Conservation (phyloP, 1,140 invertebrate genomes). For the Drosophila pallidifrons region DNA sequence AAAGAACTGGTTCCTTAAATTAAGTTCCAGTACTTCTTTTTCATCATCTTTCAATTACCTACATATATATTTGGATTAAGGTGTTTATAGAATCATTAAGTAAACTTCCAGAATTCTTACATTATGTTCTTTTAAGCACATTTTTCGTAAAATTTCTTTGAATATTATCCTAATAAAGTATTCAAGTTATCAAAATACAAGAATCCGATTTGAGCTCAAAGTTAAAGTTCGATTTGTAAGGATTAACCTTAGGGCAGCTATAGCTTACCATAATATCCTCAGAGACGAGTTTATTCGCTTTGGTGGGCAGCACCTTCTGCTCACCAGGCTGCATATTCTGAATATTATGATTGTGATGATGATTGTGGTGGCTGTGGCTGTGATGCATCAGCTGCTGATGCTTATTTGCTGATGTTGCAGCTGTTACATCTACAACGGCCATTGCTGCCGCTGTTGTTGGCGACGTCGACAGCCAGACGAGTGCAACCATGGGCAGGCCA, state of each 20-base stretch:
- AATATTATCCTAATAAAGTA: too few species aligned
- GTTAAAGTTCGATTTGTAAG: too few species aligned
- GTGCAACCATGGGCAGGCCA: conserved; percentile 17
- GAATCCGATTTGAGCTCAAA: too few species aligned
- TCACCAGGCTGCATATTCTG: conserved; percentile 12
- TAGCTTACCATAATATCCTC: conserved; percentile 64
- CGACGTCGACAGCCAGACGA: conserved; percentile 13
- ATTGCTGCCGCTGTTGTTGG: conserved; percentile 1
- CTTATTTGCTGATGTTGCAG: conserved; percentile 18
- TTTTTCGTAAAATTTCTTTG: too few species aligned
- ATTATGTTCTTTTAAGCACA: too few species aligned
- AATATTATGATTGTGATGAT: conserved; percentile 30
- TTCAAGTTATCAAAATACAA: too few species aligned
- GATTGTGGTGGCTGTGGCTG: conserved; percentile 27
- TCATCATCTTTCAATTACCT: too few species aligned
- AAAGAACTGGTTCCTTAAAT: too few species aligned
- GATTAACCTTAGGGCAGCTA: neutral
- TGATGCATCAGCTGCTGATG: conserved; percentile 28
- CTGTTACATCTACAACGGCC: conserved; percentile 13
- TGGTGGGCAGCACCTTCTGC: conserved; percentile 2
- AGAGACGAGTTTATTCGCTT: conserved; percentile 37
- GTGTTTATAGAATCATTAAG: too few species aligned
- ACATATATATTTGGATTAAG: too few species aligned
- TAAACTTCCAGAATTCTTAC: too few species aligned
- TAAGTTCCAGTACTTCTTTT: too few species aligned